These are phyloP conservation scores for Hyaena hyaena DNA, from an alignment of 2,113 vertebrate species.

Conservation along the genomic window DNA sequence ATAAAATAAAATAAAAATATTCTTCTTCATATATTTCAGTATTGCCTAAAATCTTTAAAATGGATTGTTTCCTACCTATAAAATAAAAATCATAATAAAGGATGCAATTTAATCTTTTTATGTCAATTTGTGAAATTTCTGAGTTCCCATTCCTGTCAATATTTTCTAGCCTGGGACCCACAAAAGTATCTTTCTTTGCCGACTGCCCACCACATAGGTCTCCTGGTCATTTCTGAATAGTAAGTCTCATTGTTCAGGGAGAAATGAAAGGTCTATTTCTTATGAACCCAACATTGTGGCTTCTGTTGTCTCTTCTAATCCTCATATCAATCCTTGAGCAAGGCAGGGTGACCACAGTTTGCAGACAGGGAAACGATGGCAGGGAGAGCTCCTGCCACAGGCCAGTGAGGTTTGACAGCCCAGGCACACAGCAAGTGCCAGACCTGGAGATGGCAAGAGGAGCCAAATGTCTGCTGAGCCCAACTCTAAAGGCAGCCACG, in stretches of 20 bases:
- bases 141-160: not conserved
- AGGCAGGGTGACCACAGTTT: not conserved
- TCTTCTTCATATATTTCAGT: not conserved
- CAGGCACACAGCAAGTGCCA: fast-evolving
- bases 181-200: not conserved
- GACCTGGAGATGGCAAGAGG: not conserved
- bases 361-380: not conserved
- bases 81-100: not conserved
- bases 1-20: too few species aligned
- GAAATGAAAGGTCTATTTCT: not conserved
- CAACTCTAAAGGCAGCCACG: fast-evolving
- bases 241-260: not conserved
- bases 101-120: not conserved
- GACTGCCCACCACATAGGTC: not conserved
- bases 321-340: not conserved
- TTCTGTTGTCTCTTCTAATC: not conserved
- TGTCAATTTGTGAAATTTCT: not conserved
- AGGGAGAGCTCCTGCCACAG: not conserved
- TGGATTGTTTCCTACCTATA: not conserved
- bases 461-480: too few species aligned
- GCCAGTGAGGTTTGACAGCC: not conserved
- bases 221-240: not conserved
- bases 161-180: not conserved
- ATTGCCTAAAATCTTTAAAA: not conserved
- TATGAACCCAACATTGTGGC: not conserved